Base-by-base conservation (phyloP, 2,797 vertebrate genomes). In the Botia kubotai region DNA sequence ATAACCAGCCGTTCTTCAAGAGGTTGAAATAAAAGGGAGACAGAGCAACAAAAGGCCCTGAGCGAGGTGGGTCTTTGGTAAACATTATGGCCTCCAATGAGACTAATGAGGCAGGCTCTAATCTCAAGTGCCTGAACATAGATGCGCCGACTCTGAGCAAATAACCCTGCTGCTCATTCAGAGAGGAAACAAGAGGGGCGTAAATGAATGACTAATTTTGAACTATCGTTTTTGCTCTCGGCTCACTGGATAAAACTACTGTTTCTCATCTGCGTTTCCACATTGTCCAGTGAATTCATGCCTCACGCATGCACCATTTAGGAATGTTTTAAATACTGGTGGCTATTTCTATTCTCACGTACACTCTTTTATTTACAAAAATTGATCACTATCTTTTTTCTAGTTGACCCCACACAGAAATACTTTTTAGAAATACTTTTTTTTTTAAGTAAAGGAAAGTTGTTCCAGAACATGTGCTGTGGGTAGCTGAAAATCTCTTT, bases 11-110 rank as follows among this genome's bases (percentile, higher is more conserved):
- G 86, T 82, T 89, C 73, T 91, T 85, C 55, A 82, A 89, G 77
- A 88, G 80, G 72, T 50, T 69, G 43, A 77, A 85, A 89, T 87
- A 79, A 89, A 90, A 91, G 75, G 67, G 63, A 81, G 84, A 77
- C 77, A 81, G 82, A 87, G 72, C 72, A 87, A 86, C 81, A 86
- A 87, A 85, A 87, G 80, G 86, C 80, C 82, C 79, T n/a, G 75
- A 73, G 82, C 74, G 77, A 80, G 7, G 6, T 52, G 63, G 23
- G 11, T 82, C 84, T 80, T 83, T 2, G 21, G 57, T 84, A 84
- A 89, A 86, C 79, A 86, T 70, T 86, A 79, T 26, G 23, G 67
- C 85, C 83, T 86, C 77, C 74, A 77, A n/a, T 84, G 78, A 84
- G 26, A 33, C 72, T 88, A 90, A 88, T 84, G 50, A 78, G 80